Base-by-base conservation (phyloP, 2,113 vertebrate genomes). In the Nesoenas mayeri region DNA sequence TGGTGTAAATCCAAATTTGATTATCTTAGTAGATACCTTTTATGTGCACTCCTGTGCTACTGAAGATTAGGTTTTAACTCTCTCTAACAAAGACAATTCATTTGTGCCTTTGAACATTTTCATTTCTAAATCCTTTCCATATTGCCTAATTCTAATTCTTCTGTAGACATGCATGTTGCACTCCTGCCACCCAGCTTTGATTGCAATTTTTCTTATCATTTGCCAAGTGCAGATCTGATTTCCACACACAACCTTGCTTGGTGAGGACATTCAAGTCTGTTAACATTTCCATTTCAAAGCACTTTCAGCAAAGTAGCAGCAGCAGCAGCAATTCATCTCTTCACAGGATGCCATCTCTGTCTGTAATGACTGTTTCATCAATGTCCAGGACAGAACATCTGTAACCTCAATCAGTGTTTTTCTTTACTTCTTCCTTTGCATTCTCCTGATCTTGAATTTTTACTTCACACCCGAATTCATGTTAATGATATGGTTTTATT, bases 251-350 rank as follows among this genome's bases (percentile, higher is more conserved):
- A 80, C 91, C 53, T 71, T 97, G 73, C 93, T 96, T 95, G 92
- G 89, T 93, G 88, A 97, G 96, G 81, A 95, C 85, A 95, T 96
- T 97, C 94, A 93, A 97, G 72, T 40, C 88, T 96, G 73, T 91
- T 95, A 96, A 82, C 84, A 97, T 97, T 97, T 97, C 91, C 94
- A 97, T 97, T 98, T 97, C 95, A 98, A 97, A 97, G 96, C 78
- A 89, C 79, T 84, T 94, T 95, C 91, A 97, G 69, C 42, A 91
- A 94, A 96, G 81, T 60, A 94, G 61, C 91, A 92, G 64, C 85
- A 94, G 70, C 87, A 94, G 79, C 56, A 96, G 69, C 82, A 94
- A 96, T 97, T 97, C 85, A 93, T 67, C 81, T 96, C 89, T 96
- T 95, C 92, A 90, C 58, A 95, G 83, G 65, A 93, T 91, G 88